phyloP scores from a whole-genome alignment of 2,113 vertebrate species.

The Psammodynastes pulverulentus region DNA sequence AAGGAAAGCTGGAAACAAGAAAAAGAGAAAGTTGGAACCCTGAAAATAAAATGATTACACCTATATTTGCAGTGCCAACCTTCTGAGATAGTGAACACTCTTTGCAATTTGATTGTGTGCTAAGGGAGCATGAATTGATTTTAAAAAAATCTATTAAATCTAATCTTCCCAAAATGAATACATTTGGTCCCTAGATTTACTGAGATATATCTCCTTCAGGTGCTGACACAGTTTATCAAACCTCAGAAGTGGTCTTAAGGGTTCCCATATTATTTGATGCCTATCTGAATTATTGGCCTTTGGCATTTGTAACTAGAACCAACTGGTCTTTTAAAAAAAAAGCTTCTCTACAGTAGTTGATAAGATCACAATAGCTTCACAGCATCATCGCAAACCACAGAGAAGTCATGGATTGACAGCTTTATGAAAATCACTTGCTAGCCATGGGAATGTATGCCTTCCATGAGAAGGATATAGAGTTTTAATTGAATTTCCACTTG shows the following conservation, averaged over 20 bases:
- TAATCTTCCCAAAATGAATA: constrained; percentile 58
- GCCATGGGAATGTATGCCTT: neutral
- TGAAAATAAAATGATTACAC: constrained; percentile 19
- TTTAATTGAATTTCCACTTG: too few relatives aligned
- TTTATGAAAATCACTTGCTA: constrained; percentile 21
- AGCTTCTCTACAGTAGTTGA: constrained; percentile 20
- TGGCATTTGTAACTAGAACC: constrained; percentile 41
- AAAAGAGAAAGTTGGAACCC: neutral
- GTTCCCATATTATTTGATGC: constrained; percentile 43
- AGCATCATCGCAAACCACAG: constrained; percentile 39
- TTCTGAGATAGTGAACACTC: constrained; percentile 44
- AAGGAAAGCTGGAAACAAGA: neutral
- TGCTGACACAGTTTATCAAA: constrained; percentile 45
- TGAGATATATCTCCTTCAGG: constrained; percentile 37
- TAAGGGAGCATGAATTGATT: constrained; percentile 41
- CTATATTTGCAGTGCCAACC: constrained; percentile 38
- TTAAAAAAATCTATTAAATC: constrained; percentile 46
- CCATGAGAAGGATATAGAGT: constrained; percentile 28
- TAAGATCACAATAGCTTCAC: constrained; percentile 45
- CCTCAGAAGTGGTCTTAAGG: constrained; percentile 51
- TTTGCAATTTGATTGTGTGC: constrained; percentile 40
- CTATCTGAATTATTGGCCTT: constrained; percentile 45
- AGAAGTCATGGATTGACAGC: neutral
- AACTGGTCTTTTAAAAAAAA: constrained; percentile 21
- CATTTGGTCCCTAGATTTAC: constrained; percentile 46